Evolutionary conservation across 2,113 vertebrate genomes (phyloP), one percentile per base, ranked within the genome.

Genomic region (Maccullochella peelii): DNA sequence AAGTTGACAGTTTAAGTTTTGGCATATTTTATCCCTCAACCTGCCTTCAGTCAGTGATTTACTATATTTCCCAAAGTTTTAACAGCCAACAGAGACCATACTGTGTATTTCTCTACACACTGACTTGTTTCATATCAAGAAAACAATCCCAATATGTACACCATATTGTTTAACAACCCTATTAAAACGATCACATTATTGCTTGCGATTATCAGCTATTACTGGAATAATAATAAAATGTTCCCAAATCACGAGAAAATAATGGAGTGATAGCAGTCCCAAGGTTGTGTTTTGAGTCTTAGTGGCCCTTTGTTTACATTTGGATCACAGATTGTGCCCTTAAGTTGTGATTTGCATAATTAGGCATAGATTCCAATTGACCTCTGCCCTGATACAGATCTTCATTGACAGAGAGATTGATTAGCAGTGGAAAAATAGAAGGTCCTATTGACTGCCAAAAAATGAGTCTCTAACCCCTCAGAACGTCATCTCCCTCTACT

Each of bases 301-400:
- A 40, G 6, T 42, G 21, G 16, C 30, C 61, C 59, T 73, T 68
- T 73, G n/a, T 54, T 36, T 65, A 44, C 27, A 49, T 54, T 70
- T 36, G 47, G 30, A 69, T 70, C 58, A 77, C 25, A 82, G 27
- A 63, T 20, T 73, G 33, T 84, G 65, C 75, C 86, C 78, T 82
- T n/a, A 73, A 83, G 59, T 77, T 38, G 1, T 58, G 10, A 85
- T 91, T 88, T 78, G 55, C 59, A 90, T 90, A 90, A 91, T 82
- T 88, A 57, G 66, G 44, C 81, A 82, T 75, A 27, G 30, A 90
- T 90, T 75, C 14, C 55, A 57, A 73, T 44, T 79, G 52, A 87
- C 40, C 71, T 77, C 11, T 54, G 59, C 16, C 15, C 54, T 67
- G 86, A 87, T 79, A 84, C 47, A 71, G 66, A 89, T 88, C 85